Conservation (phyloP, 2,888 invertebrate genomes). For the Acrocyrtus sp. region DNA sequence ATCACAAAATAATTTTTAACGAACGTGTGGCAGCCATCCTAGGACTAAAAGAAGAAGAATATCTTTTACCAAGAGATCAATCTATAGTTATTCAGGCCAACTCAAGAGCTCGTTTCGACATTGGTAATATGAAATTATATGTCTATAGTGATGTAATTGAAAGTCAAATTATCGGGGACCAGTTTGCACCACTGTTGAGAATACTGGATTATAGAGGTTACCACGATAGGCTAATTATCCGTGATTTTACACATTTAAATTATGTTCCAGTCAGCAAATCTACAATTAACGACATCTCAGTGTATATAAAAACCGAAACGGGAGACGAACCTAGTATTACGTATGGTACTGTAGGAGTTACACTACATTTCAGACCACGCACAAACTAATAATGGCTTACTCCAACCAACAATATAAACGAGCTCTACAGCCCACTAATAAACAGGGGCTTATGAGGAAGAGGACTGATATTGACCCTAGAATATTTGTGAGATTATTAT, state of each 20-base stretch:
- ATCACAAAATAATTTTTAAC: too few species aligned
- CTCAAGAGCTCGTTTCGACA: conserved; percentile 13
- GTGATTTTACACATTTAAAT: background rate
- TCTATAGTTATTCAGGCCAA: too few species aligned
- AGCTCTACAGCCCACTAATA: too few species aligned
- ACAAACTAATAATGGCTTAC: too few species aligned
- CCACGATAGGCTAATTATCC: background rate
- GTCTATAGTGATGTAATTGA: conserved; percentile 3
- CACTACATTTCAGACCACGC: conserved; percentile 20
- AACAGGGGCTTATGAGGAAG: background rate
- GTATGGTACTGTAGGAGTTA: background rate
- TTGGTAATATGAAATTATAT: background rate
- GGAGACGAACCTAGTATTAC: too few species aligned
- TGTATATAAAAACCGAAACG: conserved; percentile 17
- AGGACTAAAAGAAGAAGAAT: background rate
- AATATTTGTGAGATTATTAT: too few species aligned
- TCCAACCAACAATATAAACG: too few species aligned
- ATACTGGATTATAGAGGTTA: conserved; percentile 3
- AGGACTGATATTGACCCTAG: too few species aligned
- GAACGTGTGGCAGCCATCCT: background rate
- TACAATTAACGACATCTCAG: background rate
- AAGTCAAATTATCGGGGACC: conserved; percentile 7
- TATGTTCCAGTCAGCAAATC: background rate
- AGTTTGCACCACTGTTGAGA: conserved; percentile 12
- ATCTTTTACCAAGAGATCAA: too few species aligned